Evolutionary conservation across 2,113 vertebrate species (phyloP), one percentile per base, ranked within the genome.

Genomic region (Lophura nycthemera): DNA sequence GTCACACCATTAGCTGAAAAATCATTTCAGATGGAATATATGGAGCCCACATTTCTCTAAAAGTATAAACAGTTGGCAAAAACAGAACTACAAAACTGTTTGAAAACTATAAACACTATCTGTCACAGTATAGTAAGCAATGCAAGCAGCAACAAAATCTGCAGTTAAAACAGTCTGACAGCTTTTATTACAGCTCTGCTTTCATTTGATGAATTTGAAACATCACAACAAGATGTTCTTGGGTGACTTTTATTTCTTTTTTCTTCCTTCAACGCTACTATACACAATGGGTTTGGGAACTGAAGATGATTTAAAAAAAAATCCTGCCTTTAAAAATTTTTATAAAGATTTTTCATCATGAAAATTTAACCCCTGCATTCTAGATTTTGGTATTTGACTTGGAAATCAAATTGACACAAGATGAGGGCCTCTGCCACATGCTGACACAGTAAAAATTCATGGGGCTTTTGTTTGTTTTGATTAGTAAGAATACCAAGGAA

Each of bases 101-200:
- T 93, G 90, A 88, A 95, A 94, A 95, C 88, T 90, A 93, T 64
- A 95, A 94, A 88, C 79, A 67, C 73, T 91, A 64, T 90, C 92
- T 94, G 86, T 86, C 90, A 96, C 88, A 92, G 86, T 83, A 93
- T 1, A 83, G 76, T 90, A 91, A 96, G 86, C 78, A 96, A 95
- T 27, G 47, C 43, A 95, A 96, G 81, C 12, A 90, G 81, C 70
- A 94, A 93, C 86, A 84, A 93, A 94, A 94, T 83, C 86, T 89
- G 83, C 77, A 93, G 83, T 90, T 94, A 92, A 77, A 95, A 83
- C 77, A 92, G 30, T 47, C 54, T 89, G 91, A 90, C 92, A 93
- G 92, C 89, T 96, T 95, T 93, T 92, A 87, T 88, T 89, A 90
- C 71, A 95, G 81, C 86, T 86, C 65, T 90, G 86, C 73, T 84